Evolutionary conservation across 1,140 invertebrate species (phyloP).

Genomic region (Euwallacea similis): DNA sequence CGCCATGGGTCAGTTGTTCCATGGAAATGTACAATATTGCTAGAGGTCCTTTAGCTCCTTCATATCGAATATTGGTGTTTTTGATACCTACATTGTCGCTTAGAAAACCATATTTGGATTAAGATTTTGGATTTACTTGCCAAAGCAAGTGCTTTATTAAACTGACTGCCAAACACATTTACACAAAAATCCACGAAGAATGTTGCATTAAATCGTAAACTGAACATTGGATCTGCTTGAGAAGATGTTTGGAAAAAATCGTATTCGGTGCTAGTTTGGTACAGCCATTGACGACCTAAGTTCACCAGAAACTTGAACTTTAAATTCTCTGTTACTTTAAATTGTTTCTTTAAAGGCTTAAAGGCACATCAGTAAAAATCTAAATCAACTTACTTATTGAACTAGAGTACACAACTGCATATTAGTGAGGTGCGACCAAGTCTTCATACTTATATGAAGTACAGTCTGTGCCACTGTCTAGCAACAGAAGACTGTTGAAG

Average conservation of each 20-base stretch:
- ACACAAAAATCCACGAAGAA: constrained; percentile 69
- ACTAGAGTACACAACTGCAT: background rate
- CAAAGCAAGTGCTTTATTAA: constrained; percentile 38
- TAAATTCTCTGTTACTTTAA: too few species aligned
- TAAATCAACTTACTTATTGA: background rate
- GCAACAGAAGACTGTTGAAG: background rate
- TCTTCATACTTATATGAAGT: background rate
- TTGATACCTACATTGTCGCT: constrained; percentile 57
- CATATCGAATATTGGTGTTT: constrained; percentile 65
- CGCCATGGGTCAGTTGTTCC: constrained; percentile 69
- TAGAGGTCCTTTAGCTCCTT: constrained; percentile 59
- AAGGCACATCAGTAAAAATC: background rate
- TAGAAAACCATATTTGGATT: too few species aligned
- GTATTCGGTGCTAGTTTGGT: constrained; percentile 84
- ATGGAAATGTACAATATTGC: constrained; percentile 67
- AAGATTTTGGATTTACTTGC: too few species aligned
- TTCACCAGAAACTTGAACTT: too few species aligned
- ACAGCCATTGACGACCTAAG: constrained; percentile 71
- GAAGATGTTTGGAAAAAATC: constrained; percentile 79
- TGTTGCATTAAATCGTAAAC: constrained; percentile 60
- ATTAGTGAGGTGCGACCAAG: background rate
- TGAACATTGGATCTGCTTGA: constrained; percentile 65
- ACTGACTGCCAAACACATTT: constrained; percentile 62
- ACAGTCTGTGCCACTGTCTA: background rate
- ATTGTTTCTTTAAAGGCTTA: background rate